These are phyloP conservation scores for Taurulus bubalis DNA, from an alignment of 2,113 vertebrate genomes.

Conservation along the genomic window DNA sequence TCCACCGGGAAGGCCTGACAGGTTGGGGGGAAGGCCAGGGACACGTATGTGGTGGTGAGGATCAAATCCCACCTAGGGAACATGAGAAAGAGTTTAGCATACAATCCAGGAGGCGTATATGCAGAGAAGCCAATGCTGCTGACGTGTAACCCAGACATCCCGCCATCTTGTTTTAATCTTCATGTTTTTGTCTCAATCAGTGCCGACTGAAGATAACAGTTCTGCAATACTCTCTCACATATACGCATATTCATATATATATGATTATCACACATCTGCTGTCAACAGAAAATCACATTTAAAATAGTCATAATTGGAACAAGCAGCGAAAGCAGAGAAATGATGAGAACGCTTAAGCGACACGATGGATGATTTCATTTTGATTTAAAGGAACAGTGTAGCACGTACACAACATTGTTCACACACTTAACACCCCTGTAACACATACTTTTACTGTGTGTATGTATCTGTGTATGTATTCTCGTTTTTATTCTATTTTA, in stretches of 20 bases:
- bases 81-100: not conserved
- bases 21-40: slow-evolving; percentile 89
- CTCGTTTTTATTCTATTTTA: too few species aligned
- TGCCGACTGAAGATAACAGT: not conserved
- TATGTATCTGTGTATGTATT: too few species aligned
- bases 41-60: slow-evolving; percentile 94
- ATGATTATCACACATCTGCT: too few species aligned
- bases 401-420: too few species aligned
- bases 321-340: not conserved
- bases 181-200: not conserved
- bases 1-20: slow-evolving; percentile 93
- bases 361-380: too few species aligned
- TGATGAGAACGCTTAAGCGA: not conserved
- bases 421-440: too few species aligned
- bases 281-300: too few species aligned
- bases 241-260: too few species aligned
- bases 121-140: too few species aligned
- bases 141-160: not conserved
- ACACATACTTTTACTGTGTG: too few species aligned
- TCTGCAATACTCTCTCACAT: not conserved
- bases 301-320: not conserved
- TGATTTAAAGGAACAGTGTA: too few species aligned
- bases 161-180: not conserved
- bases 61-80: slow-evolving; percentile 91
- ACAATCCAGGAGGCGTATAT: too few species aligned